These are phyloP conservation scores for Heliopora coerulea DNA, from an alignment of 92 coral and sea anemone species.

Conservation along the genomic window DNA sequence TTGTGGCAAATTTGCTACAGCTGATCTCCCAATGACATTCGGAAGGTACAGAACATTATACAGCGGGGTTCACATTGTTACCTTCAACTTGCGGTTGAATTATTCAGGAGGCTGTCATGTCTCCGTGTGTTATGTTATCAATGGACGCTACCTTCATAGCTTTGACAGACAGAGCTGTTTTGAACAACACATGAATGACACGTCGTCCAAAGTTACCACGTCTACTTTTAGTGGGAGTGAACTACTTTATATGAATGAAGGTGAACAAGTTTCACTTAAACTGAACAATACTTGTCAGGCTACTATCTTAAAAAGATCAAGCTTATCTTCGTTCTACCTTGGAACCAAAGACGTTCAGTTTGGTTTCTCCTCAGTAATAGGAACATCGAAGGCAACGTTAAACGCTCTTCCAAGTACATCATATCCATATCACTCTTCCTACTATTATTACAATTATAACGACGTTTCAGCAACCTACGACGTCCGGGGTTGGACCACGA, in stretches of 20 bases:
- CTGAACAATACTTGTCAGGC: background rate
- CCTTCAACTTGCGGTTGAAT: background rate
- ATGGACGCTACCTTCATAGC: background rate
- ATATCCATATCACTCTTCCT: background rate
- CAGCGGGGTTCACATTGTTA: background rate
- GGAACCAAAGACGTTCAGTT: background rate
- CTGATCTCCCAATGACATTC: background rate
- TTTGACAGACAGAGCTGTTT: background rate
- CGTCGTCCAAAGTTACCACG: background rate
- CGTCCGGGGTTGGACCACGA: conserved; percentile 4
- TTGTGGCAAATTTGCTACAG: background rate
- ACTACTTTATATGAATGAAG: conserved; percentile 4
- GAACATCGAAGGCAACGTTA: background rate
- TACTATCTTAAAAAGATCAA: background rate
- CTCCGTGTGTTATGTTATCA: background rate
- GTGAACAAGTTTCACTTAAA: conserved; percentile 5
- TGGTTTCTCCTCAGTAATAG: conserved; percentile 13
- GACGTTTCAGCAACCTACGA: background rate
- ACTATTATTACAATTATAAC: background rate
- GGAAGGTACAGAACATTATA: background rate
- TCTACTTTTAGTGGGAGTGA: conserved; percentile 8
- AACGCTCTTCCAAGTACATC: background rate
- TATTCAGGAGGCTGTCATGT: background rate
- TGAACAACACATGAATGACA: conserved; percentile 1
- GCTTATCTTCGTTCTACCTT: conserved; percentile 10